phyloP scores from a whole-genome alignment of 1,140 invertebrate species.

The Caenorhabditis latens region DNA sequence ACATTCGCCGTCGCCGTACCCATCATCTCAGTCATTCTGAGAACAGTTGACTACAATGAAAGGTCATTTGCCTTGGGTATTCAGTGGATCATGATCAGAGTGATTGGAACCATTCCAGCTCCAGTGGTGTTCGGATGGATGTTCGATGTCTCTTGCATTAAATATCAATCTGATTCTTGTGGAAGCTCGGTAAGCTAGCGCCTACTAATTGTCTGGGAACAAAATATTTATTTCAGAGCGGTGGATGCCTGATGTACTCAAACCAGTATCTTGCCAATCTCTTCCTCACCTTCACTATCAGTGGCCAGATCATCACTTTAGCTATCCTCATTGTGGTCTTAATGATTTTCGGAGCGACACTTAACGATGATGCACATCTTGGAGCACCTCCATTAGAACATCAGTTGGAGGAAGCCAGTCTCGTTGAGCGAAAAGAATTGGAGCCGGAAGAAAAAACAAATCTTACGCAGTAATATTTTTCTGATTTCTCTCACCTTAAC shows the following conservation, averaged over 20 bases:
- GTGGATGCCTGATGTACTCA: slow-evolving; percentile 76
- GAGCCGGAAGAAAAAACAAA: slow-evolving; percentile 21
- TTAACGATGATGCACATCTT: slow-evolving; percentile 19
- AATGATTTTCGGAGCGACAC: slow-evolving; percentile 12
- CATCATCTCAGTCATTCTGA: slow-evolving; percentile 76
- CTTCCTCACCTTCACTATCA: slow-evolving; percentile 74
- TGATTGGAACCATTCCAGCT: slow-evolving; percentile 77
- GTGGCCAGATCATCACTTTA: slow-evolving; percentile 69
- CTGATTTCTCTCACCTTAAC: background rate
- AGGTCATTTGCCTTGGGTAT: slow-evolving; percentile 77
- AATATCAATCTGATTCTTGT: slow-evolving; percentile 75
- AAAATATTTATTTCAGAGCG: slow-evolving; percentile 61
- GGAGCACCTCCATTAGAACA: background rate
- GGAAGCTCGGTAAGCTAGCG: slow-evolving; percentile 64
- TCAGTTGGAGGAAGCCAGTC: slow-evolving; percentile 28
- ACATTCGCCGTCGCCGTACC: slow-evolving; percentile 77
- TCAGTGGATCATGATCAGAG: slow-evolving; percentile 77
- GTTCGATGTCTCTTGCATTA: slow-evolving; percentile 77
- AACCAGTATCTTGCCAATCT: slow-evolving; percentile 76
- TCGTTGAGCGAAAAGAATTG: slow-evolving; percentile 14
- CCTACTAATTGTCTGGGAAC: background rate
- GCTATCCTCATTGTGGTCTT: slow-evolving; percentile 28
- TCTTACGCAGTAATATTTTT: slow-evolving; percentile 25
- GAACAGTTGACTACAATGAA: slow-evolving; percentile 77
- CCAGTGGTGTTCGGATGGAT: slow-evolving; percentile 78